phyloP scores from a whole-genome alignment of 2,888 invertebrate species.

The Odontothrips loti region DNA sequence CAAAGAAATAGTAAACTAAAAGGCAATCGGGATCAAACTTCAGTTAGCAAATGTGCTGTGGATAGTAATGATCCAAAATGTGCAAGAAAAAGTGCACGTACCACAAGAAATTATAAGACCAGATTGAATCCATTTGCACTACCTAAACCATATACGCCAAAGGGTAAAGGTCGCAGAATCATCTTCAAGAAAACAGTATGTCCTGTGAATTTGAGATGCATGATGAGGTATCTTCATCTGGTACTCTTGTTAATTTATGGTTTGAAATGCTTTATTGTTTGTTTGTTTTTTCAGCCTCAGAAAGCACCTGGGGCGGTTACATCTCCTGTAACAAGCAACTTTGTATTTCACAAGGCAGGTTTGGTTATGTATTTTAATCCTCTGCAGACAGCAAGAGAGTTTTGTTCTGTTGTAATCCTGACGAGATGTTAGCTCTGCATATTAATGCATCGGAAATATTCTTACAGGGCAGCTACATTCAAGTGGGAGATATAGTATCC shows the following conservation, averaged over 20 bases:
- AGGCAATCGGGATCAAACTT: conserved; percentile 38
- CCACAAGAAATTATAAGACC: conserved; percentile 50
- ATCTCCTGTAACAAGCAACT: conserved; percentile 74
- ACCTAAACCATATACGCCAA: conserved; percentile 49
- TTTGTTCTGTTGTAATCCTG: no score
- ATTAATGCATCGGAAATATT: conserved; percentile 27
- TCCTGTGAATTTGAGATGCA: background rate
- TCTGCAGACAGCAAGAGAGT: no score
- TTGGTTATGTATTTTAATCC: background rate
- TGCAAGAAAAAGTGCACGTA: conserved; percentile 56
- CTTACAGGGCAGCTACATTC: conserved; percentile 67
- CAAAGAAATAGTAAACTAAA: conserved; percentile 47
- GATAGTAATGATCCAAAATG: conserved; percentile 44
- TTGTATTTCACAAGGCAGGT: conserved; percentile 66
- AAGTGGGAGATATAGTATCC: conserved; percentile 87
- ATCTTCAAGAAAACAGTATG: conserved; percentile 66
- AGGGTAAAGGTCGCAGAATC: conserved; percentile 71
- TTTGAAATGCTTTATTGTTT: background rate
- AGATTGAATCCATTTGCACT: conserved; percentile 48
- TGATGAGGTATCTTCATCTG: conserved; percentile 23
- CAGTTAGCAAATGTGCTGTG: conserved; percentile 39
- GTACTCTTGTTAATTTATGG: background rate
- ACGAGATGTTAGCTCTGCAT: conserved; percentile 12
- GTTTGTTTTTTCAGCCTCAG: conserved; percentile 53
- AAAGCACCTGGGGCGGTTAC: conserved; percentile 78